phyloP scores from a whole-genome alignment of 2,888 invertebrate species.

The Epinotia nisella region DNA sequence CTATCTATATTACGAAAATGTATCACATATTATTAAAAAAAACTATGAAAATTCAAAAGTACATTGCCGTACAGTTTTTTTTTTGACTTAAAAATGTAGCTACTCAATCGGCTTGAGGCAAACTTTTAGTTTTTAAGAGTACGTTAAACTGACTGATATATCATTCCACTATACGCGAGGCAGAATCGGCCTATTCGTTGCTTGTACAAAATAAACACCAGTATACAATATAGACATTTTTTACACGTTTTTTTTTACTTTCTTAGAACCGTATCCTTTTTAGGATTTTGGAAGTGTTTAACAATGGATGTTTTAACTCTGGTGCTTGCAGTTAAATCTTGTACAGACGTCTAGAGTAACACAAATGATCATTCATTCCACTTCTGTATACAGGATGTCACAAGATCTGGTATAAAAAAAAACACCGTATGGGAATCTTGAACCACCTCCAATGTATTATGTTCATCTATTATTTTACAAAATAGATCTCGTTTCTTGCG shows the following conservation, averaged over 20 bases:
- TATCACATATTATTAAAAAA: constrained; percentile 51
- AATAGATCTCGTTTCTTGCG: background rate
- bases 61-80: constrained; percentile 55
- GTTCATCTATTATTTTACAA: background rate
- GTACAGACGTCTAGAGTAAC: background rate
- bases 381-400: background rate
- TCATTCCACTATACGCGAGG: constrained; percentile 48
- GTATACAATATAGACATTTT: constrained; percentile 30
- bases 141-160: constrained; percentile 48
- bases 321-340: constrained; percentile 16
- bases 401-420: background rate
- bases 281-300: constrained; percentile 30
- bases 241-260: constrained; percentile 37
- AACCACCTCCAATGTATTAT: background rate
- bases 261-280: constrained; percentile 32
- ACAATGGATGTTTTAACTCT: constrained; percentile 25
- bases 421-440: background rate
- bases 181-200: constrained; percentile 45
- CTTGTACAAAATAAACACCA: constrained; percentile 36
- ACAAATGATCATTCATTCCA: background rate
- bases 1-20: constrained; percentile 48
- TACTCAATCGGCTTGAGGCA: constrained; percentile 41
- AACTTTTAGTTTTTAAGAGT: constrained; percentile 52
- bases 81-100: constrained; percentile 45
- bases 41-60: constrained; percentile 50